phyloP scores from a whole-genome alignment of 2,888 invertebrate genomes.

The Elmis aenea region DNA sequence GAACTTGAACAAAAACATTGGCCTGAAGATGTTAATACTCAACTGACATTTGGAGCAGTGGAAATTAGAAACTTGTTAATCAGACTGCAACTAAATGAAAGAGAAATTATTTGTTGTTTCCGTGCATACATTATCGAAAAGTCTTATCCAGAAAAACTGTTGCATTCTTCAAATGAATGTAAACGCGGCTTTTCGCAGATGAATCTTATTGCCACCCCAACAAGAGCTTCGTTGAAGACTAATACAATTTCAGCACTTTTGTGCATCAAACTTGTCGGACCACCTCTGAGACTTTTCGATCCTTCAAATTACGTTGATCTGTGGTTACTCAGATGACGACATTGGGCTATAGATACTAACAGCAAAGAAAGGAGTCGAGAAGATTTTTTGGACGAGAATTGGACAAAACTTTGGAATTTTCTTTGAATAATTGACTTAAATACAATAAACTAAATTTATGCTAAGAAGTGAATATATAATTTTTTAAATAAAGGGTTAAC shows the following conservation, averaged over 20 bases:
- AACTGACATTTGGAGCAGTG: conserved; percentile 3
- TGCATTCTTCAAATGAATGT: conserved; percentile 5
- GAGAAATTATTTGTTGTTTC: conserved; percentile 3
- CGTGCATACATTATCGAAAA: conserved; percentile 2
- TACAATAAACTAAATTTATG: no score
- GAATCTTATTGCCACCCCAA: conserved; percentile 9
- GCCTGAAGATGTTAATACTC: no score
- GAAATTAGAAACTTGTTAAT: conserved; percentile 4
- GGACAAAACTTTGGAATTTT: no score
- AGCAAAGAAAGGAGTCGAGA: conserved; percentile 9
- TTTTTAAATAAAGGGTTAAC: no score
- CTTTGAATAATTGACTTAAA: no score
- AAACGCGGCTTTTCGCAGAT: conserved; percentile 7
- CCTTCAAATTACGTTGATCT: conserved; percentile 8
- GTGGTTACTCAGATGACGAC: conserved; percentile 10
- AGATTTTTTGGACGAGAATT: conserved; percentile 9
- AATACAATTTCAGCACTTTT: conserved; percentile 10
- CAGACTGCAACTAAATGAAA: no score
- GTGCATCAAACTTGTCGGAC: conserved; percentile 5
- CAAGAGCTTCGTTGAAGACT: conserved; percentile 10
- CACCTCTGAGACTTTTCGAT: conserved; percentile 3
- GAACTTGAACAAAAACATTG: no score
- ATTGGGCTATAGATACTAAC: conserved; percentile 10
- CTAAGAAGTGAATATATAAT: no score
- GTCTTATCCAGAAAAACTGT: conserved; percentile 2